Base-by-base conservation (phyloP, 2,113 vertebrate genomes). In the Sturnus vulgaris region DNA sequence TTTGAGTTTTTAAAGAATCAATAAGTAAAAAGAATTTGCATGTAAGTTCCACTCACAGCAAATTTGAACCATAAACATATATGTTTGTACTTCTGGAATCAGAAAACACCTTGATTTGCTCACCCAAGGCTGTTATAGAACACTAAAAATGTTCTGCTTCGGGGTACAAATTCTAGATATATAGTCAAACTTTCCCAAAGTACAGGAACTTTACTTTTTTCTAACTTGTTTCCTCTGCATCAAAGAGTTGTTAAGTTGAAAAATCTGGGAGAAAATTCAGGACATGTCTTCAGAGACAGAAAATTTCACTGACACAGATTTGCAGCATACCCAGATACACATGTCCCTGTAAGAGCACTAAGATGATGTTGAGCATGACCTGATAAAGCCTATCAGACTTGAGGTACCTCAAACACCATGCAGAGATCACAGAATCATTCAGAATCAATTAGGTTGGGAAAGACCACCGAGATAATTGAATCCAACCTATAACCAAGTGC, bases 361-460 rank as follows among this genome's bases (percentile, higher is more conserved):
- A 49, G 19, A 30, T 0, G 2, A 15, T 1, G 2, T 11, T 69
- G 53, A 79, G 10, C 3, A 0, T 42, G 39, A 78, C 28, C 52
- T 91, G 30, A 27, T 22, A 60, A 63, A 11, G 11, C 14, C 22
- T 68, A 10, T 28, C 17, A 55, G 30, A 49, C 25, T 13, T 0
- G 1, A 66, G 25, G 44, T 50, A 59, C 55, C 27, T 80, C 40
- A 61, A 25, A 15, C 9, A 52, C 15, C 11, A 17, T 0, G 2
- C 5, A 55, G 46, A 86, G 24, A n/a, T 47, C 33, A 30, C 10
- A 39, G 39, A 60, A n/a, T 46, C 30, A n/a, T 33, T 39, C 39
- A 30, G 24, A 46, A 53, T 46, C n/a, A 39, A 15, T n/a, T 30
- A 60, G 13, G 5, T 6, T 82, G n/a, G 28, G 55, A 46, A 88